Conservation (phyloP, 2,113 vertebrate genomes). For the Rhombomys opimus region DNA sequence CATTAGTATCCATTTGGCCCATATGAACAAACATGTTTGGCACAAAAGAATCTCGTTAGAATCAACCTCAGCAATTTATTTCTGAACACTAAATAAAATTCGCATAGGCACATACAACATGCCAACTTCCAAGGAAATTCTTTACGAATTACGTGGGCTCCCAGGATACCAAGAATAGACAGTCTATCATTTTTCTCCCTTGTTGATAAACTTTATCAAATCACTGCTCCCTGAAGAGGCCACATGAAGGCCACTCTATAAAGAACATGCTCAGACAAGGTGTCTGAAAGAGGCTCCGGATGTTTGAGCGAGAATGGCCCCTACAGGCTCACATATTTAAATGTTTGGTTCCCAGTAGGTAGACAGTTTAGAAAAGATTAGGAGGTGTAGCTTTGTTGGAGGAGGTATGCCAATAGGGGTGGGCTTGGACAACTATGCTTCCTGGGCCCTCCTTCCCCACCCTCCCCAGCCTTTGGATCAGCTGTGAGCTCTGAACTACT, state of each 20-base stretch:
- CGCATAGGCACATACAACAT: not conserved
- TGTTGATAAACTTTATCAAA: not conserved
- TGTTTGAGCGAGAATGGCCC: not conserved
- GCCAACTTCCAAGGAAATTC: not conserved
- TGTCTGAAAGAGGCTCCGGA: not conserved
- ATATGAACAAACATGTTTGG: not conserved
- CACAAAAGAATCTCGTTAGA: not conserved
- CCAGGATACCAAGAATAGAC: not conserved
- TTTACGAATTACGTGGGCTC: not conserved
- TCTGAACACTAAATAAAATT: conserved; percentile 25
- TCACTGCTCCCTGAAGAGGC: not conserved
- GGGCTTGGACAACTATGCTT: not conserved
- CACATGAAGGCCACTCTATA: not conserved
- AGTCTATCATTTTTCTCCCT: not conserved
- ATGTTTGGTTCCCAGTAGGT: not conserved
- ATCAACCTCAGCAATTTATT: not conserved
- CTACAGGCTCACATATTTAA: not conserved
- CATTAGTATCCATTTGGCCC: conserved; percentile 14
- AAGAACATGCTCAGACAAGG: not conserved
- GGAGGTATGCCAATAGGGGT: not conserved
- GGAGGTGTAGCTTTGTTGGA: not conserved
- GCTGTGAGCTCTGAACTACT: not conserved
- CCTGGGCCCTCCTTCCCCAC: no score
- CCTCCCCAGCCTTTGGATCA: not conserved
- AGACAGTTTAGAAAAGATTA: not conserved